phyloP scores from a whole-genome alignment of 2,888 invertebrate genomes.

The Bellardia pandia region DNA sequence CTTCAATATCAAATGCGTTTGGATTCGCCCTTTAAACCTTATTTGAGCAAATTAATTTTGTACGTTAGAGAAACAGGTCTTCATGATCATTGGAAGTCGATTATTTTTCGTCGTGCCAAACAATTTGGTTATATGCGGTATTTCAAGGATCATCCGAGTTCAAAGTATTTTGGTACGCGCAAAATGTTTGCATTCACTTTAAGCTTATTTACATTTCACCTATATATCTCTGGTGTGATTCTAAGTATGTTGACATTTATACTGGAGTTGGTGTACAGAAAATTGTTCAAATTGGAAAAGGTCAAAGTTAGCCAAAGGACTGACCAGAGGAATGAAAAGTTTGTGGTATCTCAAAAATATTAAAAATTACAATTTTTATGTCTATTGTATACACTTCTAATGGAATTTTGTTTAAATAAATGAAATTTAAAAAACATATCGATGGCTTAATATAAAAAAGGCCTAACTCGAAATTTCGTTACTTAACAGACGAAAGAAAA shows the following conservation, averaged over 20 bases:
- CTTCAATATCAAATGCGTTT: constrained; percentile 76
- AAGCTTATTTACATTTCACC: background rate
- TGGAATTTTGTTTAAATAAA: too few relatives aligned
- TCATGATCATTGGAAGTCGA: constrained; percentile 1
- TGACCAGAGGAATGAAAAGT: background rate
- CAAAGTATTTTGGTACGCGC: background rate
- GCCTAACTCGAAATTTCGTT: too few relatives aligned
- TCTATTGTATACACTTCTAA: background rate
- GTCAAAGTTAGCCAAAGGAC: background rate
- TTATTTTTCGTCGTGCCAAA: constrained; percentile 30
- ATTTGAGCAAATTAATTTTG: constrained; percentile 17
- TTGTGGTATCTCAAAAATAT: background rate
- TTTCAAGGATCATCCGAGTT: background rate
- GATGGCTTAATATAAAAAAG: too few relatives aligned
- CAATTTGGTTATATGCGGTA: constrained; percentile 14
- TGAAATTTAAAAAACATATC: too few relatives aligned
- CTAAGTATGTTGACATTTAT: background rate
- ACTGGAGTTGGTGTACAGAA: constrained; percentile 9
- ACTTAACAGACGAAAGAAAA: too few relatives aligned
- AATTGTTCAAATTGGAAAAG: background rate
- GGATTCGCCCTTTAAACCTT: constrained; percentile 77
- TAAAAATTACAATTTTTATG: background rate
- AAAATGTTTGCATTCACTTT: background rate
- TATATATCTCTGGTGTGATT: background rate
- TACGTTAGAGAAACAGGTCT: constrained; percentile 31